These are phyloP conservation scores for Leptinotarsa texana DNA, from an alignment of 1,140 invertebrate species.

Conservation along the genomic window DNA sequence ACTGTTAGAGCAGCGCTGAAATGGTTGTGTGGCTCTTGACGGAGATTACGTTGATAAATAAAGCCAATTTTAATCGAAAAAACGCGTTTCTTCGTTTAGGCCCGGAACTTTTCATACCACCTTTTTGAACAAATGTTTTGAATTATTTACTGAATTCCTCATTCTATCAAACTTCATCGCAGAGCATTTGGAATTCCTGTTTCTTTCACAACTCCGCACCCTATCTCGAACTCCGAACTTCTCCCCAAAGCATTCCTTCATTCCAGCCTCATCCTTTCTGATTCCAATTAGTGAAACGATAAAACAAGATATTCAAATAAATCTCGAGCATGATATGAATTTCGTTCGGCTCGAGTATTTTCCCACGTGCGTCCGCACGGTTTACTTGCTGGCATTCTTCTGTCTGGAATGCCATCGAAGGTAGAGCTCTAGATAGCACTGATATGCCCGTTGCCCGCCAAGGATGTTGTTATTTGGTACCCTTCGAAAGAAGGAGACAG, in stretches of 20 bases:
- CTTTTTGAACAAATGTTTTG: no score
- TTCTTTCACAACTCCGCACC: background rate
- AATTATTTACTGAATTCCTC: no score
- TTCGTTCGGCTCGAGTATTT: constrained; percentile 38
- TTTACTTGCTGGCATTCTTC: constrained; percentile 41
- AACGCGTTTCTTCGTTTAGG: no score
- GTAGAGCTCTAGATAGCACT: constrained; percentile 22
- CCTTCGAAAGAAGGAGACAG: constrained; percentile 5
- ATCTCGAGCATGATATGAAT: constrained; percentile 35
- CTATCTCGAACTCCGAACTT: background rate
- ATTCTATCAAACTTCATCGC: no score
- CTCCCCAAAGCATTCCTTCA: background rate
- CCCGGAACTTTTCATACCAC: no score
- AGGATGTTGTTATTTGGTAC: constrained; percentile 12
- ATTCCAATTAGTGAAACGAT: constrained; percentile 23
- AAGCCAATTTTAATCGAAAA: no score
- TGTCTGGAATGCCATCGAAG: constrained; percentile 32
- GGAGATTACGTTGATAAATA: no score
- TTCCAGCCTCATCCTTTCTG: constrained; percentile 9
- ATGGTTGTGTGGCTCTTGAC: no score
- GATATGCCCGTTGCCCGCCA: constrained; percentile 16
- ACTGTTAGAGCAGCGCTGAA: no score
- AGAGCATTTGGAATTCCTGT: no score
- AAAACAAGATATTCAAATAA: constrained; percentile 39
- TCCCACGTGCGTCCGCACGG: constrained; percentile 42